These are phyloP conservation scores for Melanitta fusca DNA, from an alignment of 2,797 vertebrate genomes.

Conservation along the genomic window DNA sequence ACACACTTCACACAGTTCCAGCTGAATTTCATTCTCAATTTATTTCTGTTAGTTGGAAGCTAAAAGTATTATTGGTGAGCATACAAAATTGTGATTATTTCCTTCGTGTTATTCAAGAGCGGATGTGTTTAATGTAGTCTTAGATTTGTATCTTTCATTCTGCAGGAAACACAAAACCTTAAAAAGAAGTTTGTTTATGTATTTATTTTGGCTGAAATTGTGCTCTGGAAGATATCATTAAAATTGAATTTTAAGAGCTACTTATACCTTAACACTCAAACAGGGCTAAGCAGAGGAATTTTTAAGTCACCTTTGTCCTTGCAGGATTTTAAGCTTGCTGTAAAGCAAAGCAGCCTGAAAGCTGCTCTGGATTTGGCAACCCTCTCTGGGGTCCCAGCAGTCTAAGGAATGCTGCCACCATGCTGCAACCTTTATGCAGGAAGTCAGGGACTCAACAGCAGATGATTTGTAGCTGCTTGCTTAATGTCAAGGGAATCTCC, in stretches of 20 bases:
- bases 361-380: not conserved
- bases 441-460: not conserved
- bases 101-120: not conserved
- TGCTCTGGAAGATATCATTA: not conserved
- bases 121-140: not conserved
- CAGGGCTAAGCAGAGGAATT: not conserved
- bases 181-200: rapidly evolving
- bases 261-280: not conserved
- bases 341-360: not conserved
- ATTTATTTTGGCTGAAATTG: rapidly evolving
- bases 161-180: not conserved
- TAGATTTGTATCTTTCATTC: not conserved
- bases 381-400: rapidly evolving
- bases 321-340: not conserved
- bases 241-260: not conserved
- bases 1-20: not conserved
- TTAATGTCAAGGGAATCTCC: not conserved
- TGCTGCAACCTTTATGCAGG: not conserved
- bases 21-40: not conserved
- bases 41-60: not conserved
- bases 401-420: rapidly evolving
- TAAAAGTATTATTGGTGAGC: not conserved
- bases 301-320: not conserved
- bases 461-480: not conserved
- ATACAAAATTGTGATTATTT: not conserved